Conservation (phyloP, 2,888 invertebrate species). For the Allolobophora icterica region DNA sequence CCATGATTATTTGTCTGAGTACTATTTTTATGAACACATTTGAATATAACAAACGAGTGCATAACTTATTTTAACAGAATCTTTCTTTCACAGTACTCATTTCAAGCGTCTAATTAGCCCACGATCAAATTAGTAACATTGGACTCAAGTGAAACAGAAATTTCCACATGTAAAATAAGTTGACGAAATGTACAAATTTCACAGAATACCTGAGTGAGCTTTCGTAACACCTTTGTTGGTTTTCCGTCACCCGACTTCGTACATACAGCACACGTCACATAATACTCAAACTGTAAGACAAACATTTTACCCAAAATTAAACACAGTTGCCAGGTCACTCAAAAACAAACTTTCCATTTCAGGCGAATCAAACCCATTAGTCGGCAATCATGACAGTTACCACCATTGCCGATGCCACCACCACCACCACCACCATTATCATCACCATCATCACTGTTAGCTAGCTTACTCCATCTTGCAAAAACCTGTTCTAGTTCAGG, state of each 20-base stretch:
- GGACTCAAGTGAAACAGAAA: not conserved
- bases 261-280: conserved; percentile 94
- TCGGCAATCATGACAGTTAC: too few species aligned
- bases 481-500: too few species aligned
- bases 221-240: conserved; percentile 87
- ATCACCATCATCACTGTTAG: too few species aligned
- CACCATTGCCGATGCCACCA: too few species aligned
- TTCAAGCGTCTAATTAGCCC: too few species aligned
- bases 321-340: not conserved
- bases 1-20: not conserved
- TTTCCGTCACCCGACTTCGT: conserved; percentile 96
- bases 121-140: too few species aligned
- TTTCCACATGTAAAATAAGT: not conserved
- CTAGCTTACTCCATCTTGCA: too few species aligned
- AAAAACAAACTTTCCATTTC: too few species aligned
- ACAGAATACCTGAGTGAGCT: conserved; percentile 80
- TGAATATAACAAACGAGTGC: not conserved
- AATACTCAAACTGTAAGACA: conserved; percentile 62
- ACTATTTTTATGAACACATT: not conserved
- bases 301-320: conserved; percentile 7
- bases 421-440: too few species aligned
- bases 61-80: too few species aligned
- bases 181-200: not conserved
- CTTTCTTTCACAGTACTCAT: too few species aligned
- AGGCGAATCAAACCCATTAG: too few species aligned